Evolutionary conservation across 2,797 vertebrate species (phyloP), one percentile per base, ranked within the genome.

Genomic region (Arremon aurantiirostris): DNA sequence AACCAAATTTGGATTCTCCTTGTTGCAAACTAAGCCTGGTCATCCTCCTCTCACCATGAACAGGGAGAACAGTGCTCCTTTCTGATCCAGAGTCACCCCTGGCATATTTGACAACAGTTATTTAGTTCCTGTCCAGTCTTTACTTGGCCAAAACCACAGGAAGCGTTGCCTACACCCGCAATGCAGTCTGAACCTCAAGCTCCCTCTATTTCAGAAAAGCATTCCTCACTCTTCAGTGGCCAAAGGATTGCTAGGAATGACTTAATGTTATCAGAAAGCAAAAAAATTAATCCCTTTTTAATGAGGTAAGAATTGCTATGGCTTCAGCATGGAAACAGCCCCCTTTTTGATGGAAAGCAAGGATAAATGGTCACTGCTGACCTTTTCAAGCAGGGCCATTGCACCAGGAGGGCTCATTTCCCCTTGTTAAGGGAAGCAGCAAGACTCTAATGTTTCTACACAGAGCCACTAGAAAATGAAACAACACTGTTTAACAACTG

Each of bases 211-310:
- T 85, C 30, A 75, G n/a, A 61, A 94, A 61, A 85, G 32, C 56
- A 72, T 68, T 91, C 52, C 37, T 88, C 69, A 34, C 64, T 63
- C 53, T 55, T 77, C 28, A 27, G 32, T 27, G 64, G 52, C 70
- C 70, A 79, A 53, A 69, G 46, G 32, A 82, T 52, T 81, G 82
- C 77, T 76, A 49, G 52, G 69, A 86, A 73, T 70, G 66, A 94
- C 63, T 94, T 90, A 44, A 76, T 34, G 24, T 70, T 55, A 91
- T 64, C 78, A 86, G 85, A 94, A 88, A 68, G 32, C 24, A 53
- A 90, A 93, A 88, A 42, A 76, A 2, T 42, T 81, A 83, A 96
- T 70, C 82, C 60, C 35, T 46, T 73, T 95, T 93, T 96, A 96
- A 97, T 80, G 87, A 90, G 92, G 26, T 79, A 88, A 87, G 49